These are phyloP conservation scores for Ormyrus pomaceus DNA, from an alignment of 2,888 invertebrate species.

Conservation along the genomic window DNA sequence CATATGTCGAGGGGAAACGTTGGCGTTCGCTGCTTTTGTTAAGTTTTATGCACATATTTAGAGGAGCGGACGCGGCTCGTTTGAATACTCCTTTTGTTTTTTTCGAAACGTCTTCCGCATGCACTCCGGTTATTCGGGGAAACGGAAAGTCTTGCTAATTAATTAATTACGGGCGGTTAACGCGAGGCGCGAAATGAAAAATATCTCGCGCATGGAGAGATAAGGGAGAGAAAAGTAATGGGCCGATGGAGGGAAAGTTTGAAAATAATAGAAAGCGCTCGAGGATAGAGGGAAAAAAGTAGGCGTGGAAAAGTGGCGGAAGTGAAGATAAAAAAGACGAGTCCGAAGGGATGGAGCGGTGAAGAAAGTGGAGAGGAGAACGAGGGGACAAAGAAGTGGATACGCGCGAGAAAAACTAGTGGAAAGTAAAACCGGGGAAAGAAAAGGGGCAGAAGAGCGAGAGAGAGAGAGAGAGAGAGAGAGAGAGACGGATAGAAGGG, in stretches of 20 bases:
- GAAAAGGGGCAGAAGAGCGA: constrained; percentile 16
- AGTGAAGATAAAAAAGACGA: constrained; percentile 16
- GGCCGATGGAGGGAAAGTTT: constrained; percentile 44
- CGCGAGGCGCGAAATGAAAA: constrained; percentile 10
- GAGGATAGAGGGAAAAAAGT: constrained; percentile 45
- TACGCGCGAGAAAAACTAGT: background rate
- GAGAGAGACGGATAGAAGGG: background rate
- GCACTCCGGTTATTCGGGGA: too few species aligned
- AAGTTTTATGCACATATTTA: too few species aligned
- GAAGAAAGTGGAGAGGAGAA: constrained; percentile 18
- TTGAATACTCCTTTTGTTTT: too few species aligned
- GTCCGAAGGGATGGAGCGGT: background rate
- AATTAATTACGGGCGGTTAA: constrained; percentile 10
- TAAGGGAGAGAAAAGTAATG: constrained; percentile 49
- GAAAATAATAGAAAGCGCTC: constrained; percentile 39
- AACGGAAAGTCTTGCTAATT: background rate
- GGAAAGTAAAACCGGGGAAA: background rate
- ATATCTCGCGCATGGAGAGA: constrained; percentile 40
- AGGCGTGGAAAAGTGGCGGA: background rate
- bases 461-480: constrained; percentile 11
- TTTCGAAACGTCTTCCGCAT: too few species aligned
- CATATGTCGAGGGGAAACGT: too few species aligned
- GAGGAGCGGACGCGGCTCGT: too few species aligned
- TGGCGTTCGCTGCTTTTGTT: too few species aligned
- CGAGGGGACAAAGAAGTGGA: constrained; percentile 22